Evolutionary conservation across 2,113 vertebrate genomes (phyloP).

Genomic region (Lichenostomus cassidix): DNA sequence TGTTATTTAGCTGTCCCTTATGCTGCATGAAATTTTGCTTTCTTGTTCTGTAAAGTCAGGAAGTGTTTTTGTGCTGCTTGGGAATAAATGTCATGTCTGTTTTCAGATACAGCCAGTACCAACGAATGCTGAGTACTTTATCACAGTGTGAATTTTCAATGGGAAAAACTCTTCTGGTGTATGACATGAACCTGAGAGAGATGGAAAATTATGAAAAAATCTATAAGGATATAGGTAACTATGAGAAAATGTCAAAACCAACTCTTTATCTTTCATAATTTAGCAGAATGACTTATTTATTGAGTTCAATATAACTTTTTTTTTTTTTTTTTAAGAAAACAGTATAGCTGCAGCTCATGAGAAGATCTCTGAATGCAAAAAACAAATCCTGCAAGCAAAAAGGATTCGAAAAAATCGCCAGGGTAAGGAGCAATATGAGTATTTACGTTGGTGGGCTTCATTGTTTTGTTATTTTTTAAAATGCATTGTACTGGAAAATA

Average conservation of each 20-base stretch:
- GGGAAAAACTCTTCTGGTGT: constrained; percentile 96
- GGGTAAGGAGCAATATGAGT: constrained; percentile 71
- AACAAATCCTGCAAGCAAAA: constrained; percentile 96
- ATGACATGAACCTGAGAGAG: constrained; percentile 97
- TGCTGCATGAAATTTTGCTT: neutral
- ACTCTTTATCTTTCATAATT: neutral
- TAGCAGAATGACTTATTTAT: neutral
- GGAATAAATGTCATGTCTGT: neutral
- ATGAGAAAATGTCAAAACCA: neutral
- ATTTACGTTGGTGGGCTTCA: neutral
- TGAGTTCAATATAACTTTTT: neutral
- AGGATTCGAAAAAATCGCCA: constrained; percentile 97
- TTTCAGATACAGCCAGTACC: constrained; percentile 90
- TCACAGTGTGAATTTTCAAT: constrained; percentile 98
- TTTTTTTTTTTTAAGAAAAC: constrained; percentile 80
- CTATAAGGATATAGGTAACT: constrained; percentile 92
- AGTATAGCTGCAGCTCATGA: constrained; percentile 94
- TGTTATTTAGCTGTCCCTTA: neutral
- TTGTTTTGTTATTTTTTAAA: neutral
- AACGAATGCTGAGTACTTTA: constrained; percentile 92
- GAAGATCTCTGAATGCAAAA: constrained; percentile 97
- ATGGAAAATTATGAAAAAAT: constrained; percentile 99
- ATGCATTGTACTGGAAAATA: neutral
- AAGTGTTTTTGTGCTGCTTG: neutral
- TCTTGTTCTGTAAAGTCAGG: neutral